Percentiles rank a stretch among this genome's conserved stretches.
phyloP scores from a whole-genome alignment of 2,113 vertebrate genomes.

The Clarias macrocephalus region DNA sequence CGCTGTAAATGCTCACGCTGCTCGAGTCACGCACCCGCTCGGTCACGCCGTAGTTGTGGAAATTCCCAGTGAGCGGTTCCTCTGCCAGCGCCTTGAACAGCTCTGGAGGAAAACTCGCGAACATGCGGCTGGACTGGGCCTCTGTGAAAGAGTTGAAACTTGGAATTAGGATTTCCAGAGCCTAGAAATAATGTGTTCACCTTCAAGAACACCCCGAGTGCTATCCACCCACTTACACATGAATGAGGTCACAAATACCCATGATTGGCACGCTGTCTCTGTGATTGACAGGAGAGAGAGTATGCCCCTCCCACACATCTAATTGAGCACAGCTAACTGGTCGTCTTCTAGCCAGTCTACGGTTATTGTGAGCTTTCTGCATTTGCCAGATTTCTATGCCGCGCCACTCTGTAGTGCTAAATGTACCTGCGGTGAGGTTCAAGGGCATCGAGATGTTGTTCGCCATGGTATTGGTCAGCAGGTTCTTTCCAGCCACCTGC shows the following conservation, averaged over 20 bases:
- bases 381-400: background rate
- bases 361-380: background rate
- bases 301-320: background rate
- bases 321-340: background rate
- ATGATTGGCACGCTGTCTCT: background rate
- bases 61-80: conserved; percentile 77
- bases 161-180: no score
- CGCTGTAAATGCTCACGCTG: background rate
- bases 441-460: conserved; percentile 73
- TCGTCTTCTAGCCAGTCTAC: background rate
- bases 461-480: conserved; percentile 67
- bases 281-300: background rate
- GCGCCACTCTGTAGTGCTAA: background rate
- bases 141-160: conserved; percentile 24
- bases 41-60: conserved; percentile 74
- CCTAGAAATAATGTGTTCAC: no score
- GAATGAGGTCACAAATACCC: background rate
- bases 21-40: conserved; percentile 60
- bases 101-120: conserved; percentile 63
- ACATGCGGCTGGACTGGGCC: conserved; percentile 67
- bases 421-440: conserved; percentile 48
- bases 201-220: background rate
- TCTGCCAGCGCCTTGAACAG: conserved; percentile 64
- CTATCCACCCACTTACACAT: background rate
- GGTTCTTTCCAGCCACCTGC: conserved; percentile 69